A percentile compares a stretch with the other conserved stretches of the same genome.
Conservation (phyloP, 30 jellyfish, hydroid and myxozoan genomes). For the Cassiopea xamachana region DNA sequence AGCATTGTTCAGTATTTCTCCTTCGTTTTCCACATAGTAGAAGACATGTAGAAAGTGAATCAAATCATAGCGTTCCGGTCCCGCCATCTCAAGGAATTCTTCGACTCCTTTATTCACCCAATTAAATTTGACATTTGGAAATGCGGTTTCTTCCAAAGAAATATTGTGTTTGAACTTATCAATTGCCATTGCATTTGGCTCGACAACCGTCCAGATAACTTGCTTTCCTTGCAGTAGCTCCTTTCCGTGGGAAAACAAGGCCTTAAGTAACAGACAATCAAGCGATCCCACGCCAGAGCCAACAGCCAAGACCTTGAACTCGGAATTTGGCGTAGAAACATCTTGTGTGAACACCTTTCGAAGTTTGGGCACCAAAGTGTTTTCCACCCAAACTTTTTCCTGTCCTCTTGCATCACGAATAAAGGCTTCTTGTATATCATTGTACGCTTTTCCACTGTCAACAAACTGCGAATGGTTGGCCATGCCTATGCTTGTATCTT, state of each 20-base stretch:
- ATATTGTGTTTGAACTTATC: neutral
- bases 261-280: slow-evolving; percentile 10
- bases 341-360: neutral
- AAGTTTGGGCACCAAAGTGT: neutral
- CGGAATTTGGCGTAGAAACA: neutral
- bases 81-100: neutral
- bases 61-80: slow-evolving; percentile 1
- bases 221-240: neutral
- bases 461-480: neutral
- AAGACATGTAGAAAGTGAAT: slow-evolving; percentile 6
- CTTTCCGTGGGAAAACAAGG: neutral
- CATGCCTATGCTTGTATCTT: too few relatives aligned
- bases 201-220: slow-evolving; percentile 22
- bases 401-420: neutral
- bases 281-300: slow-evolving; percentile 11
- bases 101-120: slow-evolving; percentile 32
- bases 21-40: slow-evolving; percentile 30
- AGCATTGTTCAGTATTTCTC: neutral
- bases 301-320: slow-evolving; percentile 9
- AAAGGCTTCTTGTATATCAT: neutral
- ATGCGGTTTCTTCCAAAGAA: too few relatives aligned
- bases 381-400: slow-evolving; percentile 1
- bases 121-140: neutral
- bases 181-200: slow-evolving; percentile 7
- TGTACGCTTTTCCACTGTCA: neutral